A percentile compares a stretch with the other conserved stretches of the same genome.
Evolutionary conservation across 92 coral and sea anemone species (phyloP).

Genomic region (Chrysogorgia sp.): DNA sequence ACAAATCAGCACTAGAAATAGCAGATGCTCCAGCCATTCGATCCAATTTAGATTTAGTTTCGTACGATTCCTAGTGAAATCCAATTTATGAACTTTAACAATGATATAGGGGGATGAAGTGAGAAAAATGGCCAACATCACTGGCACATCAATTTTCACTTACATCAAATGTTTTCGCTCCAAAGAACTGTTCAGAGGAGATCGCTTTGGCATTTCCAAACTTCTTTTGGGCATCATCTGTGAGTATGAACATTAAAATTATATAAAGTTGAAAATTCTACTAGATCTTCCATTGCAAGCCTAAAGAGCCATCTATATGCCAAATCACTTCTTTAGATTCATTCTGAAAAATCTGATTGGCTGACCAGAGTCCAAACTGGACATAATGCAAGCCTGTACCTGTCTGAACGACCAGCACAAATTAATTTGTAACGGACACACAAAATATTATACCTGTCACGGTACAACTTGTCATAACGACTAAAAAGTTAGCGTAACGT

Average conservation of each 20-base stretch:
- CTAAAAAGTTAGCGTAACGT: too few species aligned
- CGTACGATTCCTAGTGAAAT: conserved; percentile 70
- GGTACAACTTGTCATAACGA: too few species aligned
- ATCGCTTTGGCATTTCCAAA: conserved; percentile 97
- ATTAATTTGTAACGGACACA: too few species aligned
- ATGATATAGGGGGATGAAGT: background rate
- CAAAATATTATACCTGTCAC: too few species aligned
- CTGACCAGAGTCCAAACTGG: too few species aligned
- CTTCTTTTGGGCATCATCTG: conserved; percentile 83
- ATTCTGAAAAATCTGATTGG: too few species aligned
- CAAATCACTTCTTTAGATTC: too few species aligned
- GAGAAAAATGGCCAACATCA: background rate
- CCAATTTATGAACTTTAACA: background rate
- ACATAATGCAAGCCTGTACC: too few species aligned
- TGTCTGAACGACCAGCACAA: too few species aligned
- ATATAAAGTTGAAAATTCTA: too few species aligned
- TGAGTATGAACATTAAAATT: background rate
- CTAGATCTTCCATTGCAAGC: too few species aligned
- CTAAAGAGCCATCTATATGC: too few species aligned
- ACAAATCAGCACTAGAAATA: conserved; percentile 92
- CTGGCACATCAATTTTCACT: background rate
- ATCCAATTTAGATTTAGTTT: conserved; percentile 77
- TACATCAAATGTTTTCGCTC: conserved; percentile 58
- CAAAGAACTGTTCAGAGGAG: conserved; percentile 91
- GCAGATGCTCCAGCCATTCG: conserved; percentile 79